Base-by-base conservation (phyloP, 1,140 invertebrate genomes). In the Drosophila grimshawi region DNA sequence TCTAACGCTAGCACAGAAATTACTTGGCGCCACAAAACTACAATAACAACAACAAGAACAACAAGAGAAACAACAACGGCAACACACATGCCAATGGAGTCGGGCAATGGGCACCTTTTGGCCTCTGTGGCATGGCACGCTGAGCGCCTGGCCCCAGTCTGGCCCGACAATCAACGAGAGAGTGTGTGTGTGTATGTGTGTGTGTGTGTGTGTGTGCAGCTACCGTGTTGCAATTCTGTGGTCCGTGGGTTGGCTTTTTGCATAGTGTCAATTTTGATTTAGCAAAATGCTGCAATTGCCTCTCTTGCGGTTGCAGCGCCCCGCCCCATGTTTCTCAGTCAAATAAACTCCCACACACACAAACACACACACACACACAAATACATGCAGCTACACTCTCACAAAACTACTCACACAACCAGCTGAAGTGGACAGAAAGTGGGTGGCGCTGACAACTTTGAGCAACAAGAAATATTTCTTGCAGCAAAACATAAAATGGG, bases 181-280 rank as follows among this genome's bases (percentile, higher is more conserved):
- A 1, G 19, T 27, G 19, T 45, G 29, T 53, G 8, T 61, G 10
- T 37, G 10, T 52, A 32, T 39, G 29, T 56, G 32, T 69, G n/a
- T 63, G 29, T 57, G 64, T 52, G 30, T 56, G 66, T 73, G 64
- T 60, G 57, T 43, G 41, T 65, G 62, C 33, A 48, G 83, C 82
- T 83, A 86, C 83, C 69, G 83, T 88, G 78, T 86, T 70, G 75
- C 77, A 85, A 69, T 72, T 81, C 19, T 64, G 65, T 76, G 67
- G 74, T 72, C 76, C 67, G 82, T 86, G 82, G 83, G 82, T 77
- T 86, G 76, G 64, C 79, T 82, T 86, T 86, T 86, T 86, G 83
- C 82, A 86, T 86, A 82, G 79, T 86, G 82, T 86, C 83, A 86
- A 86, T 88, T 85, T 85, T 85, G 81, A 83, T 83, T 83, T 85